Evolutionary conservation across 2,797 vertebrate genomes (phyloP), one percentile per base, ranked within the genome.

Genomic region (Nannoperca australis): DNA sequence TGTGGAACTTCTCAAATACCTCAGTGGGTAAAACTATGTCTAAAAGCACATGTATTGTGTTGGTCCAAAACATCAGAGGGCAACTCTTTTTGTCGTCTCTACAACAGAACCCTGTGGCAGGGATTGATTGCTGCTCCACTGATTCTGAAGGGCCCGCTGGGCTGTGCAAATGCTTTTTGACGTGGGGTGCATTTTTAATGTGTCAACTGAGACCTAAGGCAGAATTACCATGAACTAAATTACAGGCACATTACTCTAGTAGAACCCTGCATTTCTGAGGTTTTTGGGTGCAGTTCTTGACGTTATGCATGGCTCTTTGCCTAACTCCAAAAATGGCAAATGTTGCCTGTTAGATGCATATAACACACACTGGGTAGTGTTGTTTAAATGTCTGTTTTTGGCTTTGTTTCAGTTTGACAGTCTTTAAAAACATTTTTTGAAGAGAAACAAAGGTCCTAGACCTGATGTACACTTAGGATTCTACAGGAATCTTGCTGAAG

Each of bases 161-260:
- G 75, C 86, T 89, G 86, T 91, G 91, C 90, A 92, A 93, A 93
- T 90, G 82, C 84, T 88, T 92, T 88, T 78, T 91, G 83, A 90
- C 77, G 78, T 72, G 78, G 79, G 85, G 47, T 73, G 88, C 89
- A 89, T 93, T 92, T 92, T 89, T 89, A 90, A 90, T 85, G 64
- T 88, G 88, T 89, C 88, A 79, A 72, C 76, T 65, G 66, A 76
- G 83, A 90, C 83, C 82, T 20, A 34, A 86, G 84, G 85, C 79
- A 72, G 70, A 85, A 76, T 87, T 78, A 77, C 65, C 62, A 65
- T 81, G 75, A 75, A 81, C 73, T 79, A 83, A 91, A 85, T 79
- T 69, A 76, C 40, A 81, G 58, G 9, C 66, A 40, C 32, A 78
- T 76, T 87, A 49, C 38, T 79, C 20, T n/a, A 27, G 27, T 18